Base-by-base conservation (phyloP, 2,888 invertebrate genomes). In the Meteorus cinctellus region DNA sequence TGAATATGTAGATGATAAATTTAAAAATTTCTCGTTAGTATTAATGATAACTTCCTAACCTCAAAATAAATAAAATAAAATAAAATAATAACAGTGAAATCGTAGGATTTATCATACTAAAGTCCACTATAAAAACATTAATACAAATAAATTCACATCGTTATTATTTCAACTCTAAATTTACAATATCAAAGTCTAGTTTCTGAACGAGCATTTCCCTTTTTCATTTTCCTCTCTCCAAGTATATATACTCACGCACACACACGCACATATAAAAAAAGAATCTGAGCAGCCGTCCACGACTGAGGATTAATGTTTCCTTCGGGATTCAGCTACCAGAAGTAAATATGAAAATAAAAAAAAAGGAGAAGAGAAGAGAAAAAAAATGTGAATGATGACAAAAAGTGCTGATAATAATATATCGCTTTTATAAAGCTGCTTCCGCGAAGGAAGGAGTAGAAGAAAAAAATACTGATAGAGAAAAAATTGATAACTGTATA, bases 271-370 rank as follows among this genome's bases (percentile, higher is more conserved):
- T 16, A 48, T 14, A 19, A 55, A 55, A 55, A 8, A 8, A 55
- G 8, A 55, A n/a, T 55, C 55, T 55, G 24, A 19, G 55, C 19
- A 10, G 19, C 19, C 55, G 55, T 55, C 55, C 55, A 55, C 55
- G 19, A 55, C 19, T 55, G 55, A 55, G 55, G 19, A 55, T 55
- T 55, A 55, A 55, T 55, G 55, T 55, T 19, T 55, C 55, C 19
- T 19, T 55, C n/a, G 55, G 55, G 55, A 55, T 55, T 55, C n/a
- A 24, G 19, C 55, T 55, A n/a, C 19, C 55, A 55, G 55, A 55
- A 55, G 55, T 55, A 55, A 55, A 55, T 55, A 55, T 55, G 55
- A 55, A 19, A 55, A 19, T n/a, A 55, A 55, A 55, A 55, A 55
- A 55, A 24, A 8, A 19, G 1, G n/a, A 55, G 19, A 55, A 55